These are phyloP conservation scores for Drosophila multiciliata DNA, from an alignment of 2,888 invertebrate genomes.

Conservation along the genomic window DNA sequence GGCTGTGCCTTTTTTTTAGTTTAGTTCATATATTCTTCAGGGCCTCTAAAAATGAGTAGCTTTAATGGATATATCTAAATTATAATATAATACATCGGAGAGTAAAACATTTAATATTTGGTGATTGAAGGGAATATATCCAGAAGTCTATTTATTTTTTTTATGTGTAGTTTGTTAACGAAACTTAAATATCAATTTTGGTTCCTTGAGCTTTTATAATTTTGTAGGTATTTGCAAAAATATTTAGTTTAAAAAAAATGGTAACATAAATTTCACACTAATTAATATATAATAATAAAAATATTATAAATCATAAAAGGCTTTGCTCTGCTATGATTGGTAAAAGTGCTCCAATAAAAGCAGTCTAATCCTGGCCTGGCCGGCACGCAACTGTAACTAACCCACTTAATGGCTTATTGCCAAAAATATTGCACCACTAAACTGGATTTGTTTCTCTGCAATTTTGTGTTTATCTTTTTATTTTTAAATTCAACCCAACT, in stretches of 20 bases:
- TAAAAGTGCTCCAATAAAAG: not conserved
- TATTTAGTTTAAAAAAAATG: not conserved
- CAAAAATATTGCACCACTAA: constrained; percentile 67
- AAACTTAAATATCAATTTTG: not conserved
- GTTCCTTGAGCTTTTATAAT: too few species aligned
- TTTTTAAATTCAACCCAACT: constrained; percentile 48
- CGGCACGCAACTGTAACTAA: constrained; percentile 61
- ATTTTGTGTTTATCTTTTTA: constrained; percentile 49
- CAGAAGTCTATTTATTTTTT: not conserved
- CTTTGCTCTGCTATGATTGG: not conserved
- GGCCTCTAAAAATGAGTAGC: not conserved
- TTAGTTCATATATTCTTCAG: not conserved
- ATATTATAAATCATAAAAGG: too few species aligned
- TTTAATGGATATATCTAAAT: not conserved
- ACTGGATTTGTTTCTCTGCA: constrained; percentile 65
- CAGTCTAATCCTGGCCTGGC: constrained; percentile 7
- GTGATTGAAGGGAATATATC: not conserved
- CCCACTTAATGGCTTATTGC: constrained; percentile 46
- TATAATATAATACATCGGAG: not conserved
- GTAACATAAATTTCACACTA: not conserved
- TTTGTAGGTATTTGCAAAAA: not conserved
- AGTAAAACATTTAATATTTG: not conserved
- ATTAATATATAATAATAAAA: not conserved
- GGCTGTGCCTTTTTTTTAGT: not conserved
- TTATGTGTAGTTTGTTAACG: not conserved